phyloP scores from a whole-genome alignment of 2,113 vertebrate genomes.

The Archocentrus centrarchus region DNA sequence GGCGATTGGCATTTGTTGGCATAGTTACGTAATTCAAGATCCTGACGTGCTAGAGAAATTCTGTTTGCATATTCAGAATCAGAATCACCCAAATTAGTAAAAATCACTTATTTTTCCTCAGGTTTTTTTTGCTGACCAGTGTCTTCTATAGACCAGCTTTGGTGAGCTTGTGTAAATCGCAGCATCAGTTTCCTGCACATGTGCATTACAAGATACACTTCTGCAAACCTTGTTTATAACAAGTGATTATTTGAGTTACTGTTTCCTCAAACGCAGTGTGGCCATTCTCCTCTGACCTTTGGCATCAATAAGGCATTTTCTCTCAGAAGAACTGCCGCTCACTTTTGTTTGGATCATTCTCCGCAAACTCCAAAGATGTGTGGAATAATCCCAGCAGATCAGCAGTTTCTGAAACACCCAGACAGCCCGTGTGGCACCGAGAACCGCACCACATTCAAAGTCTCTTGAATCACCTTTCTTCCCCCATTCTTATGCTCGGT shows the following conservation, averaged over 20 bases:
- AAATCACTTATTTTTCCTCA: no score
- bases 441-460: neutral
- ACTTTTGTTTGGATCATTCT: neutral
- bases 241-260: neutral
- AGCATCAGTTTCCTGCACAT: neutral
- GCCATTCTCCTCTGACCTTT: no score
- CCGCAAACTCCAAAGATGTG: neutral
- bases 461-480: neutral
- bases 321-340: neutral
- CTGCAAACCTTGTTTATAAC: fast-evolving
- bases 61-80: no score
- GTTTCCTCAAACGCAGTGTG: no score
- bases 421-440: fast-evolving
- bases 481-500: fast-evolving
- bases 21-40: no score
- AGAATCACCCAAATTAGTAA: no score
- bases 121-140: no score
- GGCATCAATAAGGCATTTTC: neutral
- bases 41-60: no score
- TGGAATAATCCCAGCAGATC: neutral
- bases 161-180: neutral
- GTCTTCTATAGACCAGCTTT: neutral
- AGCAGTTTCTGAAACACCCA: neutral
- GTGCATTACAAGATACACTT: fast-evolving
- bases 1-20: no score